A percentile compares a stretch with the other conserved stretches of the same genome.
phyloP scores from a whole-genome alignment of 2,888 invertebrate genomes.

The Fragum sueziense region DNA sequence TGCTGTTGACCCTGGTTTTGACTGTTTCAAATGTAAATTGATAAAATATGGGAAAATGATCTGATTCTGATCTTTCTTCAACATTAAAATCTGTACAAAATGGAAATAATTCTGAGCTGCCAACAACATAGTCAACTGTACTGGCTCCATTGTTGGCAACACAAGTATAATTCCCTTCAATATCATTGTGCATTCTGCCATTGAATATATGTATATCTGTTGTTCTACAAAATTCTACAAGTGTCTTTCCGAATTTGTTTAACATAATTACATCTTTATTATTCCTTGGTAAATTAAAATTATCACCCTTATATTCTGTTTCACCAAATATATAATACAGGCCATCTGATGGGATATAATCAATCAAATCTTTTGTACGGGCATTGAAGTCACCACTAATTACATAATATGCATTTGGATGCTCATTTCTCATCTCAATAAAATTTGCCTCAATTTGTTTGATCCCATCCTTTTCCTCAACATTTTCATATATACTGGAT shows the following conservation, averaged over 20 bases:
- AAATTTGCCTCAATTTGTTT: not conserved
- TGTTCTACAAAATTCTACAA: not conserved
- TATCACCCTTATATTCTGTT: not conserved
- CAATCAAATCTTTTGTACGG: not conserved
- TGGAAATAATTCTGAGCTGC: conserved; percentile 2
- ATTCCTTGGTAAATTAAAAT: not conserved
- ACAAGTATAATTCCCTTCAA: not conserved
- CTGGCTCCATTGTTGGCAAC: conserved; percentile 1
- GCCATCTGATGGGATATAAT: not conserved
- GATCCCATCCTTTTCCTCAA: not conserved
- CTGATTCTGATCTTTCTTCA: not conserved
- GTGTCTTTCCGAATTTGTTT: not conserved
- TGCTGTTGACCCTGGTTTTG: not conserved
- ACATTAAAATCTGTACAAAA: not conserved
- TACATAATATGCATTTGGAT: not conserved
- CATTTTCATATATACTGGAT: not conserved
- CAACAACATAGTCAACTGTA: not conserved
- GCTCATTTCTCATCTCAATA: not conserved
- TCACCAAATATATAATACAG: not conserved
- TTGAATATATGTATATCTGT: not conserved
- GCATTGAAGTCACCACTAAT: not conserved
- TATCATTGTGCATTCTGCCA: not conserved
- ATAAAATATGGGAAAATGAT: not conserved
- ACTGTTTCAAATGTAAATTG: not conserved
- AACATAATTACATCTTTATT: not conserved